Base-by-base conservation (phyloP, 2,113 vertebrate species). In the Litocranius walleri region DNA sequence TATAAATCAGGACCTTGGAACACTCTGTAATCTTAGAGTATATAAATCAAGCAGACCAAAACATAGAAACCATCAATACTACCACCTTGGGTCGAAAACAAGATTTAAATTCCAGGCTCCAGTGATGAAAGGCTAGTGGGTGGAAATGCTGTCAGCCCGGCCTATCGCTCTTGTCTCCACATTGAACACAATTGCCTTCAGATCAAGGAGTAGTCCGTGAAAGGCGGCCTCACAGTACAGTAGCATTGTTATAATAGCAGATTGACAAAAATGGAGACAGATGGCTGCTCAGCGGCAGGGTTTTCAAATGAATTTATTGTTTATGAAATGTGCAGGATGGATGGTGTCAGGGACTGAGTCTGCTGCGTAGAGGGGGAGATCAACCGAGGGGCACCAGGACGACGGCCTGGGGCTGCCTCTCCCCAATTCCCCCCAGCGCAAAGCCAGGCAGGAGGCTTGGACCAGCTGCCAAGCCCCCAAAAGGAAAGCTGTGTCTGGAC, bases 271-370 rank as follows among this genome's bases (percentile, higher is more conserved):
- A 97, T 92, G 80, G 97, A 97, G 97, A 97, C 98, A 98, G 98
- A 98, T 98, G 98, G 98, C 95, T 78, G 45, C 97, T 98, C 97
- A 97, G 97, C 61, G 92, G 96, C 95, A 95, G 95, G 97, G 98
- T 98, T 97, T 95, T 89, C 57, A 98, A 98, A 96, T 59, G 81
- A 95, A 93, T 98, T 98, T 98, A 98, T 87, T 98, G 97, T 94
- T 96, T 96, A 96, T 96, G 96, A 95, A 97, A 98, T 84, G 64
- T 91, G 95, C 91, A 93, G 94, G 96, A 98, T 23, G 97, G 98
- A 97, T 96, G 98, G 89, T 3, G 14, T 90, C 95, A 83, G 96
- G 43, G 15, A 13, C 83, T 30, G 40, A 84, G 54, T 80, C 94
- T 83, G 87, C 95, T 7, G 12, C 83, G 85, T 78, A 43, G 10